Conservation (phyloP, 2,113 vertebrate species). For the Rhinopomastus cyanomelas region DNA sequence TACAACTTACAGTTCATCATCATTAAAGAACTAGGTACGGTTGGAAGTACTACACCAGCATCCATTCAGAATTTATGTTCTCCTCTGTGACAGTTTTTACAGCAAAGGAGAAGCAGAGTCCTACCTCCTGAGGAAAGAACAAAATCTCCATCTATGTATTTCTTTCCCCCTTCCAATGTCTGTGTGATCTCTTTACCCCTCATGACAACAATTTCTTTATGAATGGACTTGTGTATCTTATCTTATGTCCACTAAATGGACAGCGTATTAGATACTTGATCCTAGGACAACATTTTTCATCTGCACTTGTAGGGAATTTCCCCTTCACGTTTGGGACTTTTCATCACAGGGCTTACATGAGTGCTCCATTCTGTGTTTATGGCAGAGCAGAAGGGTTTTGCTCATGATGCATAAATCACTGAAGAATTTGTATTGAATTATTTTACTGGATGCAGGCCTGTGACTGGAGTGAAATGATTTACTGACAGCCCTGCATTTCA, state of each 20-base stretch:
- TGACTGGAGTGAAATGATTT: constrained; percentile 33
- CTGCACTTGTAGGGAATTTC: background rate
- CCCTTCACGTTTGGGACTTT: background rate
- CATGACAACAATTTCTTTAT: background rate
- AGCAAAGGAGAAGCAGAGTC: background rate
- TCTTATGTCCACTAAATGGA: background rate
- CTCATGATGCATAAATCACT: background rate
- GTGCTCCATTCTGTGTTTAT: background rate
- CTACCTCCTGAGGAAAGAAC: background rate
- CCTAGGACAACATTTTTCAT: background rate
- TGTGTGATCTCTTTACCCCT: background rate
- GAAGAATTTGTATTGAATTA: constrained; percentile 10
- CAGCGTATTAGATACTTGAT: background rate
- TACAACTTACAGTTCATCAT: background rate
- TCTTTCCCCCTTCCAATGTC: background rate
- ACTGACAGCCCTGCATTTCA: background rate
- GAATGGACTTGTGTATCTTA: background rate
- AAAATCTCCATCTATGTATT: background rate
- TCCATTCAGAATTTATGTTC: background rate
- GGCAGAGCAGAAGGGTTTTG: background rate
- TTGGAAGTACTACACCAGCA: background rate
- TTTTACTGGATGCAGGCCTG: background rate
- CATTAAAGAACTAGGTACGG: background rate
- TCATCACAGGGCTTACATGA: background rate
- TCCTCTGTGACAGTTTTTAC: background rate